Percentiles rank a stretch among this genome's conserved stretches.
Evolutionary conservation across 2,888 invertebrate genomes (phyloP).

Genomic region (Molorchus minor): DNA sequence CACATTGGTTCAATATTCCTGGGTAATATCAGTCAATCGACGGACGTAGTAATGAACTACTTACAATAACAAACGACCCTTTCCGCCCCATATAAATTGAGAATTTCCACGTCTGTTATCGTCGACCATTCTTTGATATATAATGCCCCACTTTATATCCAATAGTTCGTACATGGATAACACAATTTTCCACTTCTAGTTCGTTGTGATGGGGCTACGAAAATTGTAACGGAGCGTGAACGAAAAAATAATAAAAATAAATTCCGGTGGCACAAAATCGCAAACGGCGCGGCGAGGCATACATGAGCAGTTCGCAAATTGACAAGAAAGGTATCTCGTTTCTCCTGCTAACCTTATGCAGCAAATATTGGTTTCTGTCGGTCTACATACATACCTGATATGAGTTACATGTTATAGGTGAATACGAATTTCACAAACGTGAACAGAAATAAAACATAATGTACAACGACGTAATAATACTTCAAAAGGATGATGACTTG

Average conservation of each 20-base stretch:
- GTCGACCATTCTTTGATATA: constrained; percentile 8
- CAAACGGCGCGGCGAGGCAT: background rate
- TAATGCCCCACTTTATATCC: constrained; percentile 7
- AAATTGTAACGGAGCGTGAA: constrained; percentile 5
- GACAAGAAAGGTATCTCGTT: constrained; percentile 13
- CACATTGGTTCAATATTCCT: too few species aligned
- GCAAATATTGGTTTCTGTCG: background rate
- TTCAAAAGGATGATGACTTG: too few species aligned
- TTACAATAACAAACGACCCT: background rate
- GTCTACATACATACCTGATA: constrained; percentile 13
- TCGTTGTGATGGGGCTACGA: constrained; percentile 1
- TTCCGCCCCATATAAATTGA: background rate
- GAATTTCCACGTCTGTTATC: constrained; percentile 5
- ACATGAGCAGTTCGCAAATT: constrained; percentile 12
- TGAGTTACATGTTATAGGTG: too few species aligned
- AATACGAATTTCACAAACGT: too few species aligned
- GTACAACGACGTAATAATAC: too few species aligned
- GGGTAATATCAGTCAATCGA: too few species aligned
- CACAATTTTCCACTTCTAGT: constrained; percentile 13
- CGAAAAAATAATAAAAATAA: constrained; percentile 21
- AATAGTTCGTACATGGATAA: constrained; percentile 11
- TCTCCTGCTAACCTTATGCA: too few species aligned
- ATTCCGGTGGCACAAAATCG: constrained; percentile 8
- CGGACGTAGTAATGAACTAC: background rate
- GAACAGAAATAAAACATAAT: too few species aligned